phyloP scores from a whole-genome alignment of 2,797 vertebrate species.

The Sphenodon punctatus region DNA sequence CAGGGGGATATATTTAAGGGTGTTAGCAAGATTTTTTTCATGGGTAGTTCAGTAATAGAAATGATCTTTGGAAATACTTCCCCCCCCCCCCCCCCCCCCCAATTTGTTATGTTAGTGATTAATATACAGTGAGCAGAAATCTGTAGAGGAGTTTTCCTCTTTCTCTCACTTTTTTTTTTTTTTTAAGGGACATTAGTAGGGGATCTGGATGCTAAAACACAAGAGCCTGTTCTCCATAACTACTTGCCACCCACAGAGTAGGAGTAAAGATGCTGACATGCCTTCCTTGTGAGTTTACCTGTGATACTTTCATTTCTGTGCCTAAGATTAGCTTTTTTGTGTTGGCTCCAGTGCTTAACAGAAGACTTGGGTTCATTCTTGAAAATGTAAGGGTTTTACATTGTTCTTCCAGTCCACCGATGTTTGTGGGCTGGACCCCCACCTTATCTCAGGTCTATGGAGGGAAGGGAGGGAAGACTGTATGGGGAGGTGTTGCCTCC shows the following conservation, averaged over 20 bases:
- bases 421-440: conserved; percentile 5
- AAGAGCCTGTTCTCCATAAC: conserved; percentile 3
- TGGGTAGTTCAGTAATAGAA: conserved; percentile 57
- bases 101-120: conserved; percentile 51
- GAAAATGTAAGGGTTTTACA: conserved; percentile 2
- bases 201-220: conserved; percentile 21
- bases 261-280: neutral
- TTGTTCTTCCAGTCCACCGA: neutral
- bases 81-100: conserved; percentile 4
- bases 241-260: conserved; percentile 11
- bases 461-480: neutral
- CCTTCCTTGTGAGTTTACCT: neutral
- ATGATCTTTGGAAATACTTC: conserved; percentile 37
- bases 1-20: conserved; percentile 43
- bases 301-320: conserved; percentile 23
- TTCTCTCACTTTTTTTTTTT: neutral
- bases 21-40: conserved; percentile 45
- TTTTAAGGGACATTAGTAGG: conserved; percentile 1
- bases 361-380: conserved; percentile 18
- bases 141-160: too few relatives aligned
- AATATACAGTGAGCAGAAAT: conserved; percentile 50
- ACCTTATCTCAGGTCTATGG: neutral
- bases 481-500: neutral
- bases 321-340: conserved; percentile 10
- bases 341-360: conserved; percentile 7